These are phyloP conservation scores for Sebastes iracundus DNA, from an alignment of 2,797 vertebrate genomes.

Conservation along the genomic window DNA sequence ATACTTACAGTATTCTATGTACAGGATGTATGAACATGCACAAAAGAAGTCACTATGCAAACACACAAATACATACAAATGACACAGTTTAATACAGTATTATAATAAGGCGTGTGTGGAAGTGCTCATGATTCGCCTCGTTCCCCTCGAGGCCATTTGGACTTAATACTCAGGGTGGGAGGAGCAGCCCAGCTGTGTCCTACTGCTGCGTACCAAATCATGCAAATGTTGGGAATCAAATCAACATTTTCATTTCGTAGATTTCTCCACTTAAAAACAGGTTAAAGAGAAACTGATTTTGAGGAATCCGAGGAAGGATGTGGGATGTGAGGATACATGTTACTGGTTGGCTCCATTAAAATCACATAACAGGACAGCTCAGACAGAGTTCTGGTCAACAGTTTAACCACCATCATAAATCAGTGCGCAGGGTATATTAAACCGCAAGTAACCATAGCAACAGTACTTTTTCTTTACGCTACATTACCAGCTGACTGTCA, in stretches of 20 bases:
- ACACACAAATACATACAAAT: constrained; percentile 24
- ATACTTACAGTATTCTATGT: constrained; percentile 60
- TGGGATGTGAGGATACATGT: background rate
- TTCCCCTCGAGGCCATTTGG: background rate
- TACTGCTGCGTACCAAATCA: constrained; percentile 28
- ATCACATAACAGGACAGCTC: background rate
- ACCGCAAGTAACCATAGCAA: constrained; percentile 2
- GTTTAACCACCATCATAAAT: constrained; percentile 24
- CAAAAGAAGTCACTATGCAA: constrained; percentile 5
- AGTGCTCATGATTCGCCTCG: constrained; percentile 37
- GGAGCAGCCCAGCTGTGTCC: constrained; percentile 28
- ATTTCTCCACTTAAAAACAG: background rate
- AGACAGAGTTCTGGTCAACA: background rate
- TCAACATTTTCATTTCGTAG: background rate
- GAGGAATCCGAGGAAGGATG: background rate
- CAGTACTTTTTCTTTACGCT: background rate
- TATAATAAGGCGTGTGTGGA: constrained; percentile 31
- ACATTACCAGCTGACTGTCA: background rate
- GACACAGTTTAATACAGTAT: constrained; percentile 52
- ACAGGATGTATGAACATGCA: constrained; percentile 46
- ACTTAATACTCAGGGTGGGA: constrained; percentile 13
- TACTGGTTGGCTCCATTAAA: background rate
- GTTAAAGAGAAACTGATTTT: background rate
- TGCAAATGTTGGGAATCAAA: background rate
- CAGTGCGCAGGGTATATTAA: constrained; percentile 29